Conservation (phyloP, 2,113 vertebrate species). For the Manacus vitellinus region DNA sequence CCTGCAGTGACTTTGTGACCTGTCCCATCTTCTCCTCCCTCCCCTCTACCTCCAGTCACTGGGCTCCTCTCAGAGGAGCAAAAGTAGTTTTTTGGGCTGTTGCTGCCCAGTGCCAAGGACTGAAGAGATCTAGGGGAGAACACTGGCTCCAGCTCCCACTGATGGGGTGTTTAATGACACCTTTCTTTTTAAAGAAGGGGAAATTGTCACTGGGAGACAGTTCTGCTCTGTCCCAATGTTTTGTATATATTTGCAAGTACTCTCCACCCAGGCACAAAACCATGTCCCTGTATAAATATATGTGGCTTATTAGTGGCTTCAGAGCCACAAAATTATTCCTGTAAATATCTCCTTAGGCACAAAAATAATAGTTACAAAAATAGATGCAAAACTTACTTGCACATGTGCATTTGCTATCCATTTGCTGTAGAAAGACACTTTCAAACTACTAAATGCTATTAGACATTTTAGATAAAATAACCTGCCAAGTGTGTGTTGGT, state of each 20-base stretch:
- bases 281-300: background rate
- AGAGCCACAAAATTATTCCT: background rate
- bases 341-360: background rate
- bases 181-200: background rate
- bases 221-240: background rate
- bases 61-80: background rate
- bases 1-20: background rate
- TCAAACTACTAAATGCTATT: background rate
- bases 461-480: background rate
- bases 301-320: background rate
- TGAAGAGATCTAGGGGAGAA: background rate
- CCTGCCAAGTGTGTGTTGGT: conserved; percentile 4
- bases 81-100: background rate
- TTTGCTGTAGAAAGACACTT: background rate
- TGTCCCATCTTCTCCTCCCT: background rate
- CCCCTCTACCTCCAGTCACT: background rate
- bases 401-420: background rate
- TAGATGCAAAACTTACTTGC: background rate
- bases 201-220: background rate
- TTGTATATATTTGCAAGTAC: background rate
- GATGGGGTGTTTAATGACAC: background rate
- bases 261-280: background rate
- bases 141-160: background rate
- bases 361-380: background rate
- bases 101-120: background rate